Evolutionary conservation across 2,797 vertebrate species (phyloP), one percentile per base, ranked within the genome.

Genomic region (Parauchenoglanis ngamensis): DNA sequence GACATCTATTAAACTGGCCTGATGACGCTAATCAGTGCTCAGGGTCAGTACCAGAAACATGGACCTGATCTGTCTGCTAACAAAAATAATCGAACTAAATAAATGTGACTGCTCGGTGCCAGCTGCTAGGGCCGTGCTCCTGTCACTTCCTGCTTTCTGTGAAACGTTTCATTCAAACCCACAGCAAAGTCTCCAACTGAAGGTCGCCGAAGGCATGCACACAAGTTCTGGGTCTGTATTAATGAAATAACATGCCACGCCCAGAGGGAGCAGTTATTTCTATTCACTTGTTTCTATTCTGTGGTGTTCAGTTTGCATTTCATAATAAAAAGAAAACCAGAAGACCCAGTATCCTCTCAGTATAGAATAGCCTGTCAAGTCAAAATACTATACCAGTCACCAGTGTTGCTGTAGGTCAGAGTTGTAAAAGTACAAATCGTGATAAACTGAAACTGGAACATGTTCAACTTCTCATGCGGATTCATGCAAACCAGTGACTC

Each of bases 181-280:
- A 56, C 63, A 54, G 81, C n/a, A 70, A 83, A 83, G 46, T 15
- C 44, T 68, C 15, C 57, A 81, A 46, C 23, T 63, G 13, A 81
- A 81, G 59, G 25, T 15, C 8, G 4, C 13, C 28, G 56, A 61
- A n/a, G 57, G 59, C 23, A 17, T 63, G 40, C 23, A 81, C 57
- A 80, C 23, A 61, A 61, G 52, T 35, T 15, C 54, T 57, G 49
- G 21, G 83, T 72, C 67, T 25, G 83, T 84, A 40, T 57, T 40
- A 84, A 84, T 57, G 17, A 84, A 68, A 84, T 72, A 72, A 84
- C 1, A 54, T n/a, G 23, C 67, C 46, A 57, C 52, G 68, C 61
- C 80, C 80, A 65, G 15, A 82, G 4, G 44, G 7, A 52, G 80
- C 7, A n/a, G 19, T 72, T 44, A 57, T 84, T 72, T 72, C 67